These are phyloP conservation scores for Apis florea DNA, from an alignment of 1,140 invertebrate genomes.

Conservation along the genomic window DNA sequence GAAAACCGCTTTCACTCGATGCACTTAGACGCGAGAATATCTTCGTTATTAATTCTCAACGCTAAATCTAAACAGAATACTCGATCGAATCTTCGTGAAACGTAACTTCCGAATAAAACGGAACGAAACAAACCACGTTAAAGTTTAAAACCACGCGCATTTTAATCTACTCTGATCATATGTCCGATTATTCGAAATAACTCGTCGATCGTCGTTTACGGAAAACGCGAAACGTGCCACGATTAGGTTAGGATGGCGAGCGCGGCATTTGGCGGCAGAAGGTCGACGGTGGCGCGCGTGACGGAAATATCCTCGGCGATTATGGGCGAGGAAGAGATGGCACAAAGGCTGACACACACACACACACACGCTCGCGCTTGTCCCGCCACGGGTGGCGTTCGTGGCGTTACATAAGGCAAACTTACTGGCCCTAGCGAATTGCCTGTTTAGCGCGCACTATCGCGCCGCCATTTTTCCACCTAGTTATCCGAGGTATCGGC, in stretches of 20 bases:
- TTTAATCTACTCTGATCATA: too few relatives aligned
- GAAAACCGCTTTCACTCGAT: too few relatives aligned
- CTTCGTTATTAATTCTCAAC: too few relatives aligned
- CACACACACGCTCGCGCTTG: background rate
- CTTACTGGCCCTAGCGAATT: slow-evolving; percentile 1
- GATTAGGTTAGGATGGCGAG: background rate
- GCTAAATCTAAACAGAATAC: too few relatives aligned
- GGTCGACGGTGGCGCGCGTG: background rate
- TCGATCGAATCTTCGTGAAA: too few relatives aligned
- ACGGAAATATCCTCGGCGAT: slow-evolving; percentile 16
- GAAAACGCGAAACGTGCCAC: background rate
- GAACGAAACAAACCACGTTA: too few relatives aligned
- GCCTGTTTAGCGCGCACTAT: slow-evolving; percentile 62
- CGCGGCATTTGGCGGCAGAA: background rate
- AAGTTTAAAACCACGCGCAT: too few relatives aligned
- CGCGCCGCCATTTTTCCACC: slow-evolving; percentile 76
- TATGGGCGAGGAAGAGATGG: slow-evolving; percentile 1
- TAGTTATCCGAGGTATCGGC: slow-evolving; percentile 75
- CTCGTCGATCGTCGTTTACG: too few relatives aligned
- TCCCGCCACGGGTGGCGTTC: background rate
- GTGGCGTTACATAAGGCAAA: slow-evolving; percentile 60
- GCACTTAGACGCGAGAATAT: too few relatives aligned
- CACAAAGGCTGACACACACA: background rate
- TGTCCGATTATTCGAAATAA: too few relatives aligned
- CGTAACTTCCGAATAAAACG: too few relatives aligned